Percentiles rank a stretch among this genome's conserved stretches.
phyloP scores from a whole-genome alignment of 1,140 invertebrate species.

The Neuroterus valhalla region DNA sequence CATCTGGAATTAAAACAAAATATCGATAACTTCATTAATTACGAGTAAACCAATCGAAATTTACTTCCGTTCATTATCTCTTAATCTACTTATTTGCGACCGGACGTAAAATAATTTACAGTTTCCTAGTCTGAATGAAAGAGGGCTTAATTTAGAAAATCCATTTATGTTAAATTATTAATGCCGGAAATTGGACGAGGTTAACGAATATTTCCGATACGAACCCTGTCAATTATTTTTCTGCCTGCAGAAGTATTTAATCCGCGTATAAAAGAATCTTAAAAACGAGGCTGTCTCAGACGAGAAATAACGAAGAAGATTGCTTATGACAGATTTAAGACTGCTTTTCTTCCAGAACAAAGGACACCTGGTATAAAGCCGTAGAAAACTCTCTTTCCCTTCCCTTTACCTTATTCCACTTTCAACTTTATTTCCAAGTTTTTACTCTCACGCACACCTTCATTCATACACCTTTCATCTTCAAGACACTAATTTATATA shows the following conservation, averaged over 20 bases:
- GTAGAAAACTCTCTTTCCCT: slow-evolving; percentile 1
- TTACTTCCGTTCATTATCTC: neutral
- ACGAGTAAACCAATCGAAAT: neutral
- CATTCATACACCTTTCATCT: neutral
- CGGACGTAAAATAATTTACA: neutral
- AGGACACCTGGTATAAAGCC: slow-evolving; percentile 2
- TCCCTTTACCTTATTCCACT: neutral
- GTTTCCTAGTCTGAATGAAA: slow-evolving; percentile 10
- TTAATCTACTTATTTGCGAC: slow-evolving; percentile 16
- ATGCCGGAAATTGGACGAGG: slow-evolving; percentile 17
- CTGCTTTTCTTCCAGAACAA: slow-evolving; percentile 18
- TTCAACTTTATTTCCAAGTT: neutral
- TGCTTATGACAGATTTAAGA: slow-evolving; percentile 29
- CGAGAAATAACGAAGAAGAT: slow-evolving; percentile 23
- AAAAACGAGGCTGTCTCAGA: neutral
- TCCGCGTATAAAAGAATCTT: slow-evolving; percentile 8
- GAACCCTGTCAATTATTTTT: neutral
- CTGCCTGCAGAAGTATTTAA: slow-evolving; percentile 11
- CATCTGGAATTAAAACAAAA: no score
- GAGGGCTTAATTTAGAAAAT: slow-evolving; percentile 7
- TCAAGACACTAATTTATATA: no score
- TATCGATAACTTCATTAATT: neutral
- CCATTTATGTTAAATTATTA: slow-evolving; percentile 11
- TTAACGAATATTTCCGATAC: slow-evolving; percentile 17
- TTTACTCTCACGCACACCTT: neutral